Base-by-base conservation (phyloP, 2,113 vertebrate genomes). In the Cariama cristata region DNA sequence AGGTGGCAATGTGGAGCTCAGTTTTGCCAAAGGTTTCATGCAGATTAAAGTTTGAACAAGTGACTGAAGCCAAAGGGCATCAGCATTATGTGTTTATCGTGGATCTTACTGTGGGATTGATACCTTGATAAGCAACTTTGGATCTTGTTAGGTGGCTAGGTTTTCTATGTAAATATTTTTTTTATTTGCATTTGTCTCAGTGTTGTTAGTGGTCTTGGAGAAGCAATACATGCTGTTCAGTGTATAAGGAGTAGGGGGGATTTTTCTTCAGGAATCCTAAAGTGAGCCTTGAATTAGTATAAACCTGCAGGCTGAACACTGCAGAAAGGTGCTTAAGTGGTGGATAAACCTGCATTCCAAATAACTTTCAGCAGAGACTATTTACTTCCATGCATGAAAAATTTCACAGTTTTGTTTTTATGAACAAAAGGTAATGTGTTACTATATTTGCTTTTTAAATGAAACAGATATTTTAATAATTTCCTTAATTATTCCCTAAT, bases 401-500 rank as follows among this genome's bases (percentile, higher is more conserved):
- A 56, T 58, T 68, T 77, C 47, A 49, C 13, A 32, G 26, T 66
- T 74, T 53, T 84, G 55, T 58, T 96, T 90, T 90, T 67, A 9
- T 52, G 63, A 85, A 40, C 27, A 81, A 71, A 59, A 73, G 40
- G 8, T 80, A 59, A 56, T 75, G 5, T 64, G 35, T 82, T 62
- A 53, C n/a, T 96, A 5, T 77, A 80, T 83, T 91, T 93, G 23
- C 15, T 84, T 91, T 88, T 88, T 32, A 77, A 93, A 63, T 59
- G 11, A 73, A 93, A 64, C 5, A 63, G 45, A 3, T 93, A n/a
- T 77, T 92, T 77, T 87, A 90, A 40, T 96, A 59, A 72, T 50
- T 93, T 83, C 47, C 22, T 85, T 84, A 73, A 40, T 79, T 79
- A 74, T 59, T 88, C 19, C 22, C 52, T 67, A 47, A 80, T 52